A percentile compares a stretch with the other conserved stretches of the same genome.
Conservation (phyloP, 2,888 invertebrate species). For the Dolomedes plantarius region DNA sequence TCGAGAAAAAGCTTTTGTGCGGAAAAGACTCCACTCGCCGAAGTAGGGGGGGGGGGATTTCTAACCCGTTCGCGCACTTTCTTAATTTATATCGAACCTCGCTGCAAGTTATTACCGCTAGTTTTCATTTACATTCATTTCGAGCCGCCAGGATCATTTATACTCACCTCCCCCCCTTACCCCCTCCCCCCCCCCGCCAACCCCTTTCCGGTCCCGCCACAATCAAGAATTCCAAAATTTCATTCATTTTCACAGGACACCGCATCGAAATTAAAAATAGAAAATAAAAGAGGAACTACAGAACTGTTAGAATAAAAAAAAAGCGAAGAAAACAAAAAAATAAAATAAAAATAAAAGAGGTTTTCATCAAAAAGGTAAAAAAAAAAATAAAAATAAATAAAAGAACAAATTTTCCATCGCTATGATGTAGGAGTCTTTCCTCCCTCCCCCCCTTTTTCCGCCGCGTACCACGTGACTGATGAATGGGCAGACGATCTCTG, state of each 20-base stretch:
- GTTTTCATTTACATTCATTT: conserved; percentile 48
- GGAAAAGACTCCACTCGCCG: no score
- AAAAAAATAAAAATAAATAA: no score
- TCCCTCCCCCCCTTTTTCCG: conserved; percentile 51
- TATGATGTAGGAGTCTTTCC: conserved; percentile 64
- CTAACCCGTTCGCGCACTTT: neutral
- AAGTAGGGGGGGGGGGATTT: no score
- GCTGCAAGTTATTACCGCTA: conserved; percentile 1
- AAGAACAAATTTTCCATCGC: conserved; percentile 65
- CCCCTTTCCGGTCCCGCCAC: conserved; percentile 9
- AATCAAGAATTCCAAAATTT: conserved; percentile 15
- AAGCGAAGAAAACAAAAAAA: conserved; percentile 20
- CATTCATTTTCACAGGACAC: conserved; percentile 20
- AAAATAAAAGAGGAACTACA: neutral
- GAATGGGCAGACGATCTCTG: conserved; percentile 71
- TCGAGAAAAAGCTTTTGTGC: no score
- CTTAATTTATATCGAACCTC: neutral
- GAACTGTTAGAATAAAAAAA: conserved; percentile 16
- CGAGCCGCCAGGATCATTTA: conserved; percentile 15
- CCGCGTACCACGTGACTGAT: conserved; percentile 67
- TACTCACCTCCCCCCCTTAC: conserved; percentile 1
- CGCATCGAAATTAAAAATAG: conserved; percentile 18
- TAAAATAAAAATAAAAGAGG: conserved; percentile 16
- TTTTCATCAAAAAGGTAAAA: conserved; percentile 22
- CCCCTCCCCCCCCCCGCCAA: conserved; percentile 1